These are phyloP conservation scores for Hippasteria phrygiana DNA, from an alignment of 53 echinoderm and acorn worm species.

Conservation along the genomic window DNA sequence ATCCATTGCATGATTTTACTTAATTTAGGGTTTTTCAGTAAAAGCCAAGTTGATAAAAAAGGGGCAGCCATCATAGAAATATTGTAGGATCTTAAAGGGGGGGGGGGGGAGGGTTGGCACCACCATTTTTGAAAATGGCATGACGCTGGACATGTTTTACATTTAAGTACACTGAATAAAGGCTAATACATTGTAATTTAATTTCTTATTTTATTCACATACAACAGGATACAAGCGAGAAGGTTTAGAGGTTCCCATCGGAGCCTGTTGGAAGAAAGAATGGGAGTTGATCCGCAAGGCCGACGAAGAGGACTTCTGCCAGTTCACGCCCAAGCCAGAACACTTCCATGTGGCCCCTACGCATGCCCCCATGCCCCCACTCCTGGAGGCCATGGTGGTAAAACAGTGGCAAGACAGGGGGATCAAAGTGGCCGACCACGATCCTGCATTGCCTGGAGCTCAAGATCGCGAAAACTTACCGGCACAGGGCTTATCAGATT, in stretches of 20 bases:
- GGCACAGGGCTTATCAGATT: conserved; percentile 70
- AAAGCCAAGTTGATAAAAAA: too few species aligned
- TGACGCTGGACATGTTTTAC: neutral
- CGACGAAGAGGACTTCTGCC: conserved; percentile 87
- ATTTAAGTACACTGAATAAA: too few species aligned
- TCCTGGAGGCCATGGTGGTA: conserved; percentile 82
- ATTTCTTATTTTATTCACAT: neutral
- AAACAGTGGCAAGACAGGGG: conserved; percentile 70
- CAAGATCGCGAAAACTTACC: conserved; percentile 55
- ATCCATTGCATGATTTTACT: too few species aligned
- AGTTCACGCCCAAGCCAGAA: conserved; percentile 77
- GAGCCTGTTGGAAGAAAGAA: conserved; percentile 80
- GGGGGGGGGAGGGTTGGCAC: too few species aligned
- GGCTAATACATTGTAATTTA: neutral
- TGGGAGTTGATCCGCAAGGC: conserved; percentile 92
- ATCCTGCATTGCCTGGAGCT: conserved; percentile 60
- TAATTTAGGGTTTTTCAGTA: too few species aligned
- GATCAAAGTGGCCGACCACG: conserved; percentile 26
- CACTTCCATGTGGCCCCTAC: conserved; percentile 85
- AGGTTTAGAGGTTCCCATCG: conserved; percentile 72
- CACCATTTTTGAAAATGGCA: neutral
- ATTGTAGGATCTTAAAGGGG: too few species aligned
- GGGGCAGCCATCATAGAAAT: too few species aligned
- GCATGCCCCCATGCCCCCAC: conserved; percentile 82
- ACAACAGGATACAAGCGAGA: conserved; percentile 84